Evolutionary conservation across 2,113 vertebrate genomes (phyloP).

Genomic region (Epinephelus cyanopodus): DNA sequence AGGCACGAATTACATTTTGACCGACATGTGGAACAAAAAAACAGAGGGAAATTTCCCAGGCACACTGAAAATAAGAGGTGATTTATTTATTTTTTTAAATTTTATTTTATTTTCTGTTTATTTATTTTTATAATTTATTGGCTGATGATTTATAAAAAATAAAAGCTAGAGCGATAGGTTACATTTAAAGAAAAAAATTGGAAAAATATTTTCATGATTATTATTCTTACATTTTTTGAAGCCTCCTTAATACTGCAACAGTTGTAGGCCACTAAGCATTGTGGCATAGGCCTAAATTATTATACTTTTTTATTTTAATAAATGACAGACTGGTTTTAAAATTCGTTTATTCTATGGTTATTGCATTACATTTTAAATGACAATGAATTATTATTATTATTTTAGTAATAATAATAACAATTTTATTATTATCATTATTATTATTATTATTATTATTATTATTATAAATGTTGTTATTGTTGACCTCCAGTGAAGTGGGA

Average conservation of each 20-base stretch:
- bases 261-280: slow-evolving; percentile 13
- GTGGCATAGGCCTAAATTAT: slow-evolving; percentile 1
- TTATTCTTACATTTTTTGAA: neutral
- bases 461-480: slow-evolving; percentile 57
- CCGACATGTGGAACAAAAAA: neutral
- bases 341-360: neutral
- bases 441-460: slow-evolving; percentile 39
- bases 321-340: neutral
- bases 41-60: neutral
- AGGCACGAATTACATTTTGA: slow-evolving; percentile 1
- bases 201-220: neutral
- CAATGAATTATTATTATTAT: neutral
- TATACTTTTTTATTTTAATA: neutral
- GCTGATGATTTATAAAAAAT: neutral
- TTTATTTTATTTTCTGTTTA: neutral
- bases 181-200: neutral
- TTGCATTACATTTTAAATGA: neutral
- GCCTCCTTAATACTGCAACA: neutral
- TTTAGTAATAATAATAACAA: neutral
- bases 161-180: neutral
- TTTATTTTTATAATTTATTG: neutral
- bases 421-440: neutral
- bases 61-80: neutral
- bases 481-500: slow-evolving; percentile 74
- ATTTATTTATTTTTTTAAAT: neutral